phyloP scores from a whole-genome alignment of 2,113 vertebrate genomes.

The Mesocricetus auratus region DNA sequence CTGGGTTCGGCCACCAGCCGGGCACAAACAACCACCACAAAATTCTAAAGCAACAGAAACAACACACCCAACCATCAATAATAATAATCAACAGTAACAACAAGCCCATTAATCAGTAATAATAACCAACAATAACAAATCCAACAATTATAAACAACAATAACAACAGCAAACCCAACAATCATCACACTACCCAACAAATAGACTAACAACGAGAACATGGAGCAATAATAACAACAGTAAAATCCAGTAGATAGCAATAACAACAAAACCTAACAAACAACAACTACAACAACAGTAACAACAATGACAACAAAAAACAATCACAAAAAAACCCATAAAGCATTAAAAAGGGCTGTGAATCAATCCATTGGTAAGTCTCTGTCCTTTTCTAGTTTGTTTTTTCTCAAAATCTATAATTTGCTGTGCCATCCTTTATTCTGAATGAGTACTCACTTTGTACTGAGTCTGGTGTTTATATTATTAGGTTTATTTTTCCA shows the following conservation, averaged over 20 bases:
- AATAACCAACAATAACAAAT: not conserved
- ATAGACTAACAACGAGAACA: not conserved
- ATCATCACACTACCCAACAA: not conserved
- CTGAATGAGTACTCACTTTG: not conserved
- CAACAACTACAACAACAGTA: not conserved
- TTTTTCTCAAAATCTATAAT: conserved; percentile 9
- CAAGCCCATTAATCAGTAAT: not conserved
- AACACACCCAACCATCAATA: not conserved
- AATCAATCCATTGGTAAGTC: not conserved
- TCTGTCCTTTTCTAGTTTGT: not conserved
- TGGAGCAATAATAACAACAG: not conserved
- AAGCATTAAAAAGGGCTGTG: not conserved
- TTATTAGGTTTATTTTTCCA: not conserved
- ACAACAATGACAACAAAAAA: not conserved
- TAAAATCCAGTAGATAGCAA: not conserved
- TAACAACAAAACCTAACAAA: not conserved
- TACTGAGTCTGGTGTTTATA: not conserved
- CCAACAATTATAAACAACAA: not conserved
- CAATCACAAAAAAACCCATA: not conserved
- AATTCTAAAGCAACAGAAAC: not conserved
- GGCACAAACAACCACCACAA: not conserved
- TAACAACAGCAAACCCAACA: not conserved
- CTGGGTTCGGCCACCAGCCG: not conserved
- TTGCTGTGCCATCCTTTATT: not conserved
- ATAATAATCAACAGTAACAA: not conserved